A percentile compares a stretch with the other conserved stretches of the same genome.
Evolutionary conservation across 2,113 vertebrate genomes (phyloP).

Genomic region (Ranitomeya imitator): DNA sequence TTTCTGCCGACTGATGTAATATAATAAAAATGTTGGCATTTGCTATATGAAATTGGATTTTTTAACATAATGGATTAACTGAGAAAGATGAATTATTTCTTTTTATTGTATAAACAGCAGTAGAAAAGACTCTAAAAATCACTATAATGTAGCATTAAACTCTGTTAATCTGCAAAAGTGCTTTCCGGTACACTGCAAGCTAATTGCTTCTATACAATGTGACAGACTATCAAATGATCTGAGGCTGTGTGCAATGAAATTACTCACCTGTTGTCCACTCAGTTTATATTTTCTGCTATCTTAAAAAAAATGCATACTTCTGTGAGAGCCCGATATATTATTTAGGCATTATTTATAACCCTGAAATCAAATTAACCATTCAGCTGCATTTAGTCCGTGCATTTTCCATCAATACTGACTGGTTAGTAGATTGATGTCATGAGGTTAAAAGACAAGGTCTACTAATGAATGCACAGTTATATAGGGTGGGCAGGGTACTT

Average conservation of each 20-base stretch:
- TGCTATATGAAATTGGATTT: conserved; percentile 47
- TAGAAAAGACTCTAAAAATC: conserved; percentile 51
- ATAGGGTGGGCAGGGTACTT: background rate
- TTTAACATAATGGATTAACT: conserved; percentile 46
- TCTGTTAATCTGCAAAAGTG: conserved; percentile 63
- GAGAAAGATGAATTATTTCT: conserved; percentile 50
- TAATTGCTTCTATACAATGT: conserved; percentile 51
- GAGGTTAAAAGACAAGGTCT: background rate
- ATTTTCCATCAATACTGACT: background rate
- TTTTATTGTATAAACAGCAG: conserved; percentile 50
- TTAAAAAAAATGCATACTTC: conserved; percentile 32
- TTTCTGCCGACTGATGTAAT: conserved; percentile 29
- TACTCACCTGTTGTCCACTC: conserved; percentile 45
- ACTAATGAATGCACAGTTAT: background rate
- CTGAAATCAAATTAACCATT: conserved; percentile 12
- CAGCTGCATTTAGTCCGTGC: background rate
- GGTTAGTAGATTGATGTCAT: background rate
- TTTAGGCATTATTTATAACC: conserved; percentile 5
- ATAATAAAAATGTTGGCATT: conserved; percentile 42
- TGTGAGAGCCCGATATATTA: conserved; percentile 30
- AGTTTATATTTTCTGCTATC: conserved; percentile 19
- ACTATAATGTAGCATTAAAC: conserved; percentile 58
- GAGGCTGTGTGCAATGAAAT: conserved; percentile 24
- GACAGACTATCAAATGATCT: conserved; percentile 55
- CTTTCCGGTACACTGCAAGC: conserved; percentile 59